A percentile compares a stretch with the other conserved stretches of the same genome.
phyloP scores from a whole-genome alignment of 2,888 invertebrate species.

The Altica lythri region DNA sequence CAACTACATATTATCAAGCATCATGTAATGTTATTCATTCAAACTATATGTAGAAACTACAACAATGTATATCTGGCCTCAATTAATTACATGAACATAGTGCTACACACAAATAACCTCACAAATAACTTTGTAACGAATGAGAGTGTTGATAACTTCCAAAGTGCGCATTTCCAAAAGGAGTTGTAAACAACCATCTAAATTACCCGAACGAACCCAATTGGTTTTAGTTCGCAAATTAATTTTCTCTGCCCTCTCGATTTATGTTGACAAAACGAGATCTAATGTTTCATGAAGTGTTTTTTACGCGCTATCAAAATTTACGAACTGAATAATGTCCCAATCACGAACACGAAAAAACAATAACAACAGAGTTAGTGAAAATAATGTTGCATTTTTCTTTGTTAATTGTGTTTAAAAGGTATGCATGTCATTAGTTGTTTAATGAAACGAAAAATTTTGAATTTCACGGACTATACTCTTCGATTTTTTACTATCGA shows the following conservation, averaged over 20 bases:
- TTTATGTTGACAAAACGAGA: slow-evolving; percentile 20
- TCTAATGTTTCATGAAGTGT: slow-evolving; percentile 22
- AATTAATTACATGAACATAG: slow-evolving; percentile 20
- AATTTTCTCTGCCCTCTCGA: slow-evolving; percentile 20
- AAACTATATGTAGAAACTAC: slow-evolving; percentile 12
- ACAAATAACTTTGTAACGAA: slow-evolving; percentile 15
- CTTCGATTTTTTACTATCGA: too few relatives aligned
- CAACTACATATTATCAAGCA: not conserved
- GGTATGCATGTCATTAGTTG: too few relatives aligned
- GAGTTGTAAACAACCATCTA: slow-evolving; percentile 21
- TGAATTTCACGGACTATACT: too few relatives aligned
- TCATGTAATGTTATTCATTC: slow-evolving; percentile 6
- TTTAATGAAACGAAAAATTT: too few relatives aligned
- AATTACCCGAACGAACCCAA: slow-evolving; percentile 11
- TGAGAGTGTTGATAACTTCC: slow-evolving; percentile 19
- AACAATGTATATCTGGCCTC: slow-evolving; percentile 19
- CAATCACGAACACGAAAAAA: too few relatives aligned
- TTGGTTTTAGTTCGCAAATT: slow-evolving; percentile 19
- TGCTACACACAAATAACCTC: slow-evolving; percentile 12
- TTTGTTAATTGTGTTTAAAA: too few relatives aligned
- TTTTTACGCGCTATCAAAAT: too few relatives aligned
- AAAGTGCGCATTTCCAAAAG: slow-evolving; percentile 15
- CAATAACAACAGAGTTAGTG: too few relatives aligned
- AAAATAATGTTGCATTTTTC: too few relatives aligned
- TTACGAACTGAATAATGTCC: too few relatives aligned